Evolutionary conservation across 2,797 vertebrate species (phyloP).

Genomic region (Phataginus tetradactyla): DNA sequence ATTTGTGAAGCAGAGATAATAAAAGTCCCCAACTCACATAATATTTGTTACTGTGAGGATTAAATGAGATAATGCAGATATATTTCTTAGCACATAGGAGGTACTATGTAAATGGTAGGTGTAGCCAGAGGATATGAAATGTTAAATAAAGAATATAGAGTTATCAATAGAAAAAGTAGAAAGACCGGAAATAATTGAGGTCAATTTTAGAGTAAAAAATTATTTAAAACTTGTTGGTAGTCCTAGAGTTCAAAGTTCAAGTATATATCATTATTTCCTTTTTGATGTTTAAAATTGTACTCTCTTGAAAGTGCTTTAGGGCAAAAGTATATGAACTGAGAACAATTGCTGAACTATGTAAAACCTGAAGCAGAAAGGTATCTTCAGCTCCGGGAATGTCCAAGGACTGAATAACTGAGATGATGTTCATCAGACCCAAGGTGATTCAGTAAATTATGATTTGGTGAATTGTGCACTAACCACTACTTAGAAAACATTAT

Average conservation of each 20-base stretch:
- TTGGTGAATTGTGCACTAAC: neutral
- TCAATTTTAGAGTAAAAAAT: slow-evolving; percentile 10
- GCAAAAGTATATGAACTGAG: slow-evolving; percentile 44
- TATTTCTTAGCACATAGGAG: neutral
- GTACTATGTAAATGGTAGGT: neutral
- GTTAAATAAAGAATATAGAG: neutral
- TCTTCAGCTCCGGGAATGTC: neutral
- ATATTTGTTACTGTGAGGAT: neutral
- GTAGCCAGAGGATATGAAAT: neutral
- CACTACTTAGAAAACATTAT: neutral
- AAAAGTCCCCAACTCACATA: neutral
- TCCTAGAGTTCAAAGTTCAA: neutral
- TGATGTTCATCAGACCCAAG: neutral
- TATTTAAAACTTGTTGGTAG: neutral
- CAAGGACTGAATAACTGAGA: neutral
- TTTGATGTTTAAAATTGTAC: slow-evolving; percentile 52
- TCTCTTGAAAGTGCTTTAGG: slow-evolving; percentile 18
- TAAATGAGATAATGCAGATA: neutral
- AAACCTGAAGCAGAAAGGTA: slow-evolving; percentile 30
- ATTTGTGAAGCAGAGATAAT: neutral
- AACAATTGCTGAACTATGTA: slow-evolving; percentile 43
- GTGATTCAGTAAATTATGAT: slow-evolving; percentile 26
- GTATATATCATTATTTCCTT: slow-evolving; percentile 25
- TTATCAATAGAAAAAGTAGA: neutral
- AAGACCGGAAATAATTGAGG: slow-evolving; percentile 9